These are phyloP conservation scores for Tetropium fuscum DNA, from an alignment of 2,888 invertebrate genomes.

Conservation along the genomic window DNA sequence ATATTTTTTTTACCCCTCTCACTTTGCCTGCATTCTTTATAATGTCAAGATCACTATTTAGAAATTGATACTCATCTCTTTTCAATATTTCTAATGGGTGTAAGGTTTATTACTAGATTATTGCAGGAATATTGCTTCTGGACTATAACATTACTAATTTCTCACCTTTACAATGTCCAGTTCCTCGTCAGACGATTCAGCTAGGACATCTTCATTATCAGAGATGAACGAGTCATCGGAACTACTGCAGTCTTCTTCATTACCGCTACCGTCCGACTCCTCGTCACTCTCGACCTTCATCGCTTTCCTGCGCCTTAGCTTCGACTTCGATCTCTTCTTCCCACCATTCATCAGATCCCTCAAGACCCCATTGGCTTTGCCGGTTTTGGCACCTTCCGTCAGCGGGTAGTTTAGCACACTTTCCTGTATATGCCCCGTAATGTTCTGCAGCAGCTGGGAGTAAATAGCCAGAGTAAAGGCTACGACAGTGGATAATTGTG, in stretches of 20 bases:
- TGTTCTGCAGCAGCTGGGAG: constrained; percentile 75
- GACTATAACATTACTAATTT: too few species aligned
- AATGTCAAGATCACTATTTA: too few species aligned
- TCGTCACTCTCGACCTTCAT: constrained; percentile 54
- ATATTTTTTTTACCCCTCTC: too few species aligned
- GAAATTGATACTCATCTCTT: too few species aligned
- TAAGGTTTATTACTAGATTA: too few species aligned
- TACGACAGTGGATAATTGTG: constrained; percentile 84
- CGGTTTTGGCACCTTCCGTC: constrained; percentile 53
- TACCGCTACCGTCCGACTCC: constrained; percentile 55
- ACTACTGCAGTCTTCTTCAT: constrained; percentile 48
- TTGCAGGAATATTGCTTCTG: too few species aligned
- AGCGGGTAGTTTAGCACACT: constrained; percentile 64
- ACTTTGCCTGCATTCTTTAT: too few species aligned
- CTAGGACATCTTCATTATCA: constrained; percentile 55
- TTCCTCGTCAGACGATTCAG: constrained; percentile 57
- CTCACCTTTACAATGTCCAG: constrained; percentile 46
- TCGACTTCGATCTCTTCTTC: constrained; percentile 51
- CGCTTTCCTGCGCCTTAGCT: constrained; percentile 54
- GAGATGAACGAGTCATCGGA: constrained; percentile 57
- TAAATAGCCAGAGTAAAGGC: constrained; percentile 88
- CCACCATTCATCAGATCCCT: constrained; percentile 47
- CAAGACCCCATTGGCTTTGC: constrained; percentile 43
- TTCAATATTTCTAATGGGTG: too few species aligned
- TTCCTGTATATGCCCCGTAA: constrained; percentile 62